Evolutionary conservation across 2,888 invertebrate species (phyloP), one percentile per base, ranked within the genome.

Genomic region (Hypomecis atomaria): DNA sequence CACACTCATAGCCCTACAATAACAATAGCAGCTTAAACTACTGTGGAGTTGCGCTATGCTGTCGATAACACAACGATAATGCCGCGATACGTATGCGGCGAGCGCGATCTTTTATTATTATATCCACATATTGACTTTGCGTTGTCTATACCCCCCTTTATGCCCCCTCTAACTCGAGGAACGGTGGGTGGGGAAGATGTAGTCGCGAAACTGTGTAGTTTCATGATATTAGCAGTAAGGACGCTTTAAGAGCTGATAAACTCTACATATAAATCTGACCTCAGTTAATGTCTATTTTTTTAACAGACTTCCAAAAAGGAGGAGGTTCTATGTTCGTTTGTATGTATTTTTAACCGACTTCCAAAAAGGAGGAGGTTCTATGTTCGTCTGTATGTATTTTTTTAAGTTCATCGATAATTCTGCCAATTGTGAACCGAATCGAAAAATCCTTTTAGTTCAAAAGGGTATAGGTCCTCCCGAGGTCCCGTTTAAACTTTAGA

Each of bases 61-160:
- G 70, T 61, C 81, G 84, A 84, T 85, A 84, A 83, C 75, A 79
- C 73, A 73, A 77, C 85, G 83, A 86, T 90, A 90, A 90, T 88
- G 75, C 71, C 68, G 62, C 85, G 77, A 85, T 92, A 84, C 85
- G 86, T 92, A 92, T 92, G 89, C 89, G 83, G 81, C 72, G 64
- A 76, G 84, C 86, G 84, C 81, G 74, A 79, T 78, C 84, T 87
- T 89, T 89, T 92, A 90, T 90, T 89, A 90, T 92, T 89, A 90
- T 91, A 87, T 88, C 90, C 90, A 86, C 92, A 91, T 92, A 92
- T 90, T 89, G 90, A 90, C 87, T 88, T 86, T 84, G 83, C 87
- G 83, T 83, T 87, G 88, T 86, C 87, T 88, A 83, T 85, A 77
- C 62, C 70, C 71, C 73, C 65, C 70, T 49, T 49, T 66, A 67